Evolutionary conservation across 1,140 invertebrate genomes (phyloP).

Genomic region (Vollenhovia emeryi): DNA sequence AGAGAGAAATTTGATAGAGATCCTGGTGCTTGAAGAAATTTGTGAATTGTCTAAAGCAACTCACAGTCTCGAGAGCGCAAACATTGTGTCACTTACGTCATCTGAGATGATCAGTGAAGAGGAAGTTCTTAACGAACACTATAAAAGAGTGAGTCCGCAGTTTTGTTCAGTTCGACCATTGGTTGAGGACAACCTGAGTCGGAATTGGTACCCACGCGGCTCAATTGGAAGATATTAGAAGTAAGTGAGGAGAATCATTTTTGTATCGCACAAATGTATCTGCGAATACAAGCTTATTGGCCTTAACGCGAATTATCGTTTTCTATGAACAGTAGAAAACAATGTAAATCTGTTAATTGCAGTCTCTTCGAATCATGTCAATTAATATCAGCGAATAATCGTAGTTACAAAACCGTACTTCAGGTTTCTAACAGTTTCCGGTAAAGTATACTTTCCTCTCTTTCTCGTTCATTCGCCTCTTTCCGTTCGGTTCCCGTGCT

Average conservation of each 20-base stretch:
- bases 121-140: not conserved
- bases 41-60: not conserved
- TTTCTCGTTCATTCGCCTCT: not conserved
- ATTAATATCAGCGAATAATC: not conserved
- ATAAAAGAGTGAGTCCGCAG: slow-evolving; percentile 9
- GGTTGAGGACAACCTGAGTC: not conserved
- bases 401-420: not conserved
- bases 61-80: not conserved
- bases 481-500: not conserved
- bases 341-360: not conserved
- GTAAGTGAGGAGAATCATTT: not conserved
- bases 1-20: not conserved
- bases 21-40: not conserved
- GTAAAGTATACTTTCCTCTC: slow-evolving; percentile 12
- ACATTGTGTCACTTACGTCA: not conserved
- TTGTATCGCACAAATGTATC: not conserved
- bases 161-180: not conserved
- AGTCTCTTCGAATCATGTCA: not conserved
- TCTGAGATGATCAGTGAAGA: not conserved
- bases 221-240: not conserved
- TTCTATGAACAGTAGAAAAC: not conserved
- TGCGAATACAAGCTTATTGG: not conserved
- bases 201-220: not conserved
- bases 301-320: not conserved
- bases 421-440: slow-evolving; percentile 22